phyloP scores from a whole-genome alignment of 2,888 invertebrate species.

The Crocallis elinguaria region DNA sequence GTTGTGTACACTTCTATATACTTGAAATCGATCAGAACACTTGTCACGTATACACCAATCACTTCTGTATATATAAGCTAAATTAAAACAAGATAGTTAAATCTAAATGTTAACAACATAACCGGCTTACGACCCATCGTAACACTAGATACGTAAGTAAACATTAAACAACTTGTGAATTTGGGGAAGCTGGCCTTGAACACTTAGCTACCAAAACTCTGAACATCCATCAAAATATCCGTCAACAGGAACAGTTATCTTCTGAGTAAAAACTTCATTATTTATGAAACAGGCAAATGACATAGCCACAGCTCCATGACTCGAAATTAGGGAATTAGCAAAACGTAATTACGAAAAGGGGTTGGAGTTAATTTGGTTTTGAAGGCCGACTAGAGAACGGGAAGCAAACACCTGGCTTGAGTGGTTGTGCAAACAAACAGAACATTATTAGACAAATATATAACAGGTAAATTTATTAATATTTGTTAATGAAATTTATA shows the following conservation, averaged over 20 bases:
- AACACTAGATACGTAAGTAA: too few relatives aligned
- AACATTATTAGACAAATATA: not conserved
- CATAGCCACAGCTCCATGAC: not conserved
- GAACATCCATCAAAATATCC: slow-evolving; percentile 32
- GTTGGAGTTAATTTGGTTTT: not conserved
- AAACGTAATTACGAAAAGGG: slow-evolving; percentile 12
- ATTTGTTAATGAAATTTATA: too few relatives aligned
- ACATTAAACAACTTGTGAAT: not conserved
- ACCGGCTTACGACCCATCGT: too few relatives aligned
- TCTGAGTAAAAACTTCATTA: slow-evolving; percentile 9
- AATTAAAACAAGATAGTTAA: too few relatives aligned
- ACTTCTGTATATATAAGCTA: too few relatives aligned
- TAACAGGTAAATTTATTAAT: too few relatives aligned
- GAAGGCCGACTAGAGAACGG: not conserved
- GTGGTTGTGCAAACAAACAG: not conserved
- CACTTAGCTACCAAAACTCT: slow-evolving; percentile 5
- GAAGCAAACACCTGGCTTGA: slow-evolving; percentile 3
- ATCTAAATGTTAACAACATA: too few relatives aligned
- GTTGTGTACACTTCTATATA: too few relatives aligned
- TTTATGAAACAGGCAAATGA: slow-evolving; percentile 16
- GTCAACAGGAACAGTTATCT: slow-evolving; percentile 18
- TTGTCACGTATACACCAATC: too few relatives aligned
- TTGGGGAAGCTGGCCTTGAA: not conserved
- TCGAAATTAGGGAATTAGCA: slow-evolving; percentile 4
- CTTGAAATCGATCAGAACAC: too few relatives aligned